These are phyloP conservation scores for Congeria kusceri DNA, from an alignment of 2,888 invertebrate genomes.

Conservation along the genomic window DNA sequence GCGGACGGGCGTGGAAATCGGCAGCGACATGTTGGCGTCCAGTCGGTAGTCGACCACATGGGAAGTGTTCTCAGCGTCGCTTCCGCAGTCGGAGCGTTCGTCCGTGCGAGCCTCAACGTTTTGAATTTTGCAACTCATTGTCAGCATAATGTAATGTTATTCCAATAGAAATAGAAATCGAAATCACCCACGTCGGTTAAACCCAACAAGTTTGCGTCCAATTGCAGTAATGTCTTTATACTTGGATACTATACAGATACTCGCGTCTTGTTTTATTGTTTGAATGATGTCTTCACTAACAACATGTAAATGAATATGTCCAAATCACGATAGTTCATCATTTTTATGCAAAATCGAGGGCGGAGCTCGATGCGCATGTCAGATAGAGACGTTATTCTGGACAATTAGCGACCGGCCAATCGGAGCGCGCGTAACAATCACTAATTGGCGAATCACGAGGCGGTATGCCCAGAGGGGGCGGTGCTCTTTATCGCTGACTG, in stretches of 20 bases:
- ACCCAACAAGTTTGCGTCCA: no score
- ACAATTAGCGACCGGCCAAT: slow-evolving; percentile 56
- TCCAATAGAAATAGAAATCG: no score
- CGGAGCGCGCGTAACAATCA: slow-evolving; percentile 20
- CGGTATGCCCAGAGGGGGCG: slow-evolving; percentile 51
- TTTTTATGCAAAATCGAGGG: slow-evolving; percentile 65
- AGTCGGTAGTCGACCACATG: slow-evolving; percentile 56
- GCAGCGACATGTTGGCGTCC: slow-evolving; percentile 53
- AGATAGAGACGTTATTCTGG: slow-evolving; percentile 26
- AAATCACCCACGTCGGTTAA: no score
- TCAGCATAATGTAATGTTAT: slow-evolving; percentile 33
- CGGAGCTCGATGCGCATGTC: slow-evolving; percentile 54
- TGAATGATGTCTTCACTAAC: slow-evolving; percentile 4
- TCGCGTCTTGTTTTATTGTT: not conserved
- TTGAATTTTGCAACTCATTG: slow-evolving; percentile 42
- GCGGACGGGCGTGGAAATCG: slow-evolving; percentile 33
- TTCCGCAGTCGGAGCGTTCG: slow-evolving; percentile 56
- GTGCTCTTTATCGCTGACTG: slow-evolving; percentile 38
- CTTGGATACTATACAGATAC: not conserved
- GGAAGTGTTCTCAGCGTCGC: slow-evolving; percentile 59
- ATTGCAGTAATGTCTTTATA: no score
- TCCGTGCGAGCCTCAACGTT: slow-evolving; percentile 35
- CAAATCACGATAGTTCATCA: slow-evolving; percentile 24
- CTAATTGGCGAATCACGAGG: slow-evolving; percentile 52
- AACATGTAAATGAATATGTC: slow-evolving; percentile 49